Base-by-base conservation (phyloP, 2,797 vertebrate species). In the Phrynocephalus guinanensis region DNA sequence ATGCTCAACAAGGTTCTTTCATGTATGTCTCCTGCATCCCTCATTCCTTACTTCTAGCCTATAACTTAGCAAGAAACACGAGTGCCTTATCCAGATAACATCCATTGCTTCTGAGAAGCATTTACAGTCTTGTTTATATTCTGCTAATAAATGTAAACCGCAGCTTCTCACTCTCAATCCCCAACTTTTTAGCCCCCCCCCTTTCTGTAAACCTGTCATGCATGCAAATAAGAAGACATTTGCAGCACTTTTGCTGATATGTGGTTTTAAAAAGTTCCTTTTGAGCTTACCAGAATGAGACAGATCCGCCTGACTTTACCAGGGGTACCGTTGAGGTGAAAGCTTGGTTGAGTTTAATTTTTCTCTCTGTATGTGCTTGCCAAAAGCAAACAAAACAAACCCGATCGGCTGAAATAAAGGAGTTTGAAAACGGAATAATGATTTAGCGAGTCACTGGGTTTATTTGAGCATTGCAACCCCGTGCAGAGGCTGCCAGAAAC, bases 21-120 rank as follows among this genome's bases (percentile, higher is more conserved):
- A 63, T 63, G 15, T 63, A 3, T 63, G 13, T 63, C 60, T 63
- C 60, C 3, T 63, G 60, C 9, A 16, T 20, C 5, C 20, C 6
- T 0, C 66, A 26, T 33, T 67, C 60, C 48, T 68, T 28, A n/a
- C 22, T 7, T 82, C 28, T n/a, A 33, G 24, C 6, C 71, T 72
- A 73, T 7, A 26, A 67, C 83, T 91, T 63, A 76, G 79, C 84
- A 88, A 91, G 88, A 52, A 48, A 50, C 80, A 33, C 6, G 1
- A 83, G 67, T 89, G 82, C 18, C 87, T 89, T n/a, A n/a, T 16
- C 66, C n/a, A 44, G n/a, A 48, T 60, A n/a, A 2, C 24, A 63
- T 6, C 11, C 71, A 67, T 63, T 63, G 89, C 60, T 63, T 76
- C 0, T 0, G 89, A 56, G 56, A 4, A 50, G 78, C 4, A 79